Base-by-base conservation (phyloP, 2,113 vertebrate genomes). In the Paralichthys olivaceus region DNA sequence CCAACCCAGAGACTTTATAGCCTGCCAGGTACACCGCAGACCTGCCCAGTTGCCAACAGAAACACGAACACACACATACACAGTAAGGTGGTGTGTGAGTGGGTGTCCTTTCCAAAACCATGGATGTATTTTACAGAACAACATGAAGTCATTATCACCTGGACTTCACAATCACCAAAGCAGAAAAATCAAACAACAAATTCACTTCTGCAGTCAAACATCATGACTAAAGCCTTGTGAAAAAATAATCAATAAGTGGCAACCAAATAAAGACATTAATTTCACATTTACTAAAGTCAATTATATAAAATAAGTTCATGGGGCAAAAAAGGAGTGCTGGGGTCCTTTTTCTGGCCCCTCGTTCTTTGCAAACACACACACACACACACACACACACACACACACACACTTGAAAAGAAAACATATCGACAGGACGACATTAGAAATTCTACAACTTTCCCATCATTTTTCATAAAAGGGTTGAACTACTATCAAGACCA, bases 1-100 rank as follows among this genome's bases (percentile, higher is more conserved):
- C 76, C 61, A 74, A 75, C 87, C 82, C 91, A 92, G 91, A 91
- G 88, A 91, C 75, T 72, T 69, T 1, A 29, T 26, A 68, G 78
- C 56, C 66, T 87, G 89, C 87, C 92, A 91, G 81, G 69, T 72
- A 73, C 68, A 60, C 70, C 25, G 23, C 76, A 75, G 67, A 83
- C 61, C 68, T 70, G 77, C 66, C 62, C 60, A 53, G 62, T 23
- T 11, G 66, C 81, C 76, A 70, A 59, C 58, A 62, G 26, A 12
- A 32, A 12, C 43, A 47, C 69, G 67, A 22, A 77, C 9, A 26
- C 54, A 26, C 25, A 26, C 54, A 55, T n/a, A 22, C 6, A 20
- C 4, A 8, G 58, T 4, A 20, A 60, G 43, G 28, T 28, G 54
- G 53, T 2, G 15, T 14, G 43, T 43, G 54, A 19, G 54, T 62